Base-by-base conservation (phyloP, 2,888 invertebrate species). In the Malthinus seriepunctatus region DNA sequence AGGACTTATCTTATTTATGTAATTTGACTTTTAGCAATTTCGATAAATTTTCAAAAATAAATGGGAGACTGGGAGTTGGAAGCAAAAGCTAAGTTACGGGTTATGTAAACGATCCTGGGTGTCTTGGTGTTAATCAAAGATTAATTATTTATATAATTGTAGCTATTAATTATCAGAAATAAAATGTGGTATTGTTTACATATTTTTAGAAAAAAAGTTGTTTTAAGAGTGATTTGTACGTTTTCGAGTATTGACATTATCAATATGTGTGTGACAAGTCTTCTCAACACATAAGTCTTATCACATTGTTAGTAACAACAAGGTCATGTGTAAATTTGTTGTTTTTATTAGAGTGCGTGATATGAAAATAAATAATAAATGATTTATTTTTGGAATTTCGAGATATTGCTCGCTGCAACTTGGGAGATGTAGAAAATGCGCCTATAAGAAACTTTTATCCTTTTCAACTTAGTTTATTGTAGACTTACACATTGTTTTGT, bases 271-370 rank as follows among this genome's bases (percentile, higher is more conserved):
- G 23, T 52, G 52, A 52, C 52, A 52, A 46, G 15, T 52, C 37
- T 10, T 37, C 45, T 37, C 39, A 37, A 45, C 45, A 37, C 35
- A 44, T 45, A 45, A 33, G 45, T 52, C 52, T 52, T 32, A 23
- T 52, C 34, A 34, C 45, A 32, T 12, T 32, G 32, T 32, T 9
- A 46, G 32, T 32, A 52, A 31, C 32, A 38, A 37, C 46, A 44
- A 52, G 52, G 52, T 46, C 52, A 51, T 44, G 44, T 42, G 32
- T 37, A 52, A 52, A 52, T 52, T 45, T 52, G 52, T 45, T 52
- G 35, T 37, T 37, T 45, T 50, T 35, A 42, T 42, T 42, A 7
- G 14, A 15, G 39, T 42, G 14, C 39, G 39, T 42, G 39, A 42
- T 42, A 42, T 23, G 6, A 23, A 42, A 42, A 42, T 42, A 15